Conservation (phyloP, 1,140 invertebrate genomes). For the Orchestia grillus region DNA sequence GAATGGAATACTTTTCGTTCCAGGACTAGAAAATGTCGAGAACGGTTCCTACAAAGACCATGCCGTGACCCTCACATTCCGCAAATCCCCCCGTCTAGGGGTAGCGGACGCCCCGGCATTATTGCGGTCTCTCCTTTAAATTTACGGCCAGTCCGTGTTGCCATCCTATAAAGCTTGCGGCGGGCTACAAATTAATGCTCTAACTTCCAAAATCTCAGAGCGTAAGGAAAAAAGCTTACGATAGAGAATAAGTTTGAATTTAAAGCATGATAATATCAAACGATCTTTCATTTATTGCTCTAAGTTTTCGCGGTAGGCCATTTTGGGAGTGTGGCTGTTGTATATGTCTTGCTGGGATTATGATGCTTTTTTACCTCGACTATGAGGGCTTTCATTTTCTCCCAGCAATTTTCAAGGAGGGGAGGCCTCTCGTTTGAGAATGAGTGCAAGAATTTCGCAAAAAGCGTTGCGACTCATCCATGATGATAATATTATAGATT, state of each 20-base stretch:
- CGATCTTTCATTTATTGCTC: background rate
- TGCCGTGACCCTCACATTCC: background rate
- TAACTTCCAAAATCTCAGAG: background rate
- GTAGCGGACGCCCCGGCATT: background rate
- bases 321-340: background rate
- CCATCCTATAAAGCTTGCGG: slow-evolving; percentile 11
- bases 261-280: background rate
- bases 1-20: background rate
- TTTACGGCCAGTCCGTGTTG: slow-evolving; percentile 37
- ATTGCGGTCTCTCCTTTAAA: slow-evolving; percentile 36
- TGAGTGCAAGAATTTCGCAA: no score
- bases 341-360: no score
- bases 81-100: background rate
- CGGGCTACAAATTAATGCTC: slow-evolving; percentile 16
- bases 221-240: background rate
- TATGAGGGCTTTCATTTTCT: no score
- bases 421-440: no score
- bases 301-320: background rate
- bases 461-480: no score
- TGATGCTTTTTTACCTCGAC: no score
- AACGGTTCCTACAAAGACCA: background rate
- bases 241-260: background rate
- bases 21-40: background rate
- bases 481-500: no score
- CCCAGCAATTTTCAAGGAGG: no score